These are phyloP conservation scores for Zosterops lateralis DNA, from an alignment of 2,113 vertebrate species.

Conservation along the genomic window DNA sequence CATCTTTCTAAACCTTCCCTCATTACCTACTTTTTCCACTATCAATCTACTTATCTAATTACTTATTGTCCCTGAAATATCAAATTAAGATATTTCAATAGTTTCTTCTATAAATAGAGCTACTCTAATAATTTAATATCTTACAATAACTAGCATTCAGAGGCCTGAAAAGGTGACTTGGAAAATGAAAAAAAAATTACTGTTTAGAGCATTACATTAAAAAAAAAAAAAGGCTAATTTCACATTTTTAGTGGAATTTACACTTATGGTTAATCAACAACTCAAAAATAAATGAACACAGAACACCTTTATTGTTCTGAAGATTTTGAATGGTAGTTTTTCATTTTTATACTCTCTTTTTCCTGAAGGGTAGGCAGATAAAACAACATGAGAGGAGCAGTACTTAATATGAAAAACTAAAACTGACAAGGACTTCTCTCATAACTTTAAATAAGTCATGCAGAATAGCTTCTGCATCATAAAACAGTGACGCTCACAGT, in stretches of 20 bases:
- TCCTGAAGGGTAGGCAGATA: not conserved
- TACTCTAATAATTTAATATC: not conserved
- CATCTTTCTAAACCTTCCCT: not conserved
- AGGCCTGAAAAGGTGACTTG: not conserved
- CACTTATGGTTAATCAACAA: not conserved
- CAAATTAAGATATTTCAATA: not conserved
- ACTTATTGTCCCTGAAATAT: not conserved
- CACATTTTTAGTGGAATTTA: not conserved
- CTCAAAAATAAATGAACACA: not conserved
- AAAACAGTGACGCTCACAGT: not conserved
- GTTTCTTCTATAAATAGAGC: not conserved
- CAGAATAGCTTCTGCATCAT: not conserved
- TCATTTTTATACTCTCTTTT: not conserved
- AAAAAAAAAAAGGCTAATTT: not conserved
- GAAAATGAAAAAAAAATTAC: not conserved
- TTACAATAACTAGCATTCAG: not conserved
- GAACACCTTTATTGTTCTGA: not conserved
- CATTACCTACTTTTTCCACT: not conserved
- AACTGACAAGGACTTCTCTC: constrained; percentile 3
- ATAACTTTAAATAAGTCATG: constrained; percentile 37
- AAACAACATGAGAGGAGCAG: not conserved
- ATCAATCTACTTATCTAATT: not conserved
- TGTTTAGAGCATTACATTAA: not conserved
- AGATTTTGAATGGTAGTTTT: not conserved
- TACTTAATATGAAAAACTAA: constrained; percentile 27